Evolutionary conservation across 2,888 invertebrate species (phyloP).

Genomic region (Dryobotodes eremita): DNA sequence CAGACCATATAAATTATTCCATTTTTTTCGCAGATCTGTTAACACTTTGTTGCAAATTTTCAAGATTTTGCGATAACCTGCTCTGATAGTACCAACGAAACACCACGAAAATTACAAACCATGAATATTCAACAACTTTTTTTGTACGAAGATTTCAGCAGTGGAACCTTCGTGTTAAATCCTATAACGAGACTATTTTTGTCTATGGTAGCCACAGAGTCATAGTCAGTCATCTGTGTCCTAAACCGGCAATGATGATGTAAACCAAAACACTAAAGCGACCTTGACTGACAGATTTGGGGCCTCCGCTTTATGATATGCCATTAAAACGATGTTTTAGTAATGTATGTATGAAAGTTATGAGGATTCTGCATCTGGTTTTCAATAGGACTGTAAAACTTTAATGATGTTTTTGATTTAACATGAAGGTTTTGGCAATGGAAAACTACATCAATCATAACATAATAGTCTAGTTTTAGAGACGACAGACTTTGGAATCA

Average conservation of each 20-base stretch:
- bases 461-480: not conserved
- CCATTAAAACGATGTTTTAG: conserved; percentile 63
- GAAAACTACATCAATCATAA: conserved; percentile 19
- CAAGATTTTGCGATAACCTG: conserved; percentile 6
- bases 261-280: conserved; percentile 76
- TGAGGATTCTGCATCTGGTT: conserved; percentile 51
- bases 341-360: conserved; percentile 40
- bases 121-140: conserved; percentile 47
- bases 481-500: not conserved
- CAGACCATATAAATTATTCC: conserved; percentile 47
- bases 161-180: conserved; percentile 32
- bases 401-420: conserved; percentile 36
- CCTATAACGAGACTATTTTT: conserved; percentile 45
- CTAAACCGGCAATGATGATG: conserved; percentile 79
- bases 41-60: conserved; percentile 21
- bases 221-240: conserved; percentile 75
- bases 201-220: conserved; percentile 58
- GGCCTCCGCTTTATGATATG: conserved; percentile 72
- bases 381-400: conserved; percentile 47
- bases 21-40: conserved; percentile 19
- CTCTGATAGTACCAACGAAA: conserved; percentile 8
- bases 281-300: conserved; percentile 78
- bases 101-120: conserved; percentile 18
- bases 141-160: conserved; percentile 32
- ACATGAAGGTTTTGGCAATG: conserved; percentile 30